Percentiles rank a stretch among this genome's conserved stretches.
Conservation (phyloP, 2,888 invertebrate genomes). For the Phrixothrix hirtus region DNA sequence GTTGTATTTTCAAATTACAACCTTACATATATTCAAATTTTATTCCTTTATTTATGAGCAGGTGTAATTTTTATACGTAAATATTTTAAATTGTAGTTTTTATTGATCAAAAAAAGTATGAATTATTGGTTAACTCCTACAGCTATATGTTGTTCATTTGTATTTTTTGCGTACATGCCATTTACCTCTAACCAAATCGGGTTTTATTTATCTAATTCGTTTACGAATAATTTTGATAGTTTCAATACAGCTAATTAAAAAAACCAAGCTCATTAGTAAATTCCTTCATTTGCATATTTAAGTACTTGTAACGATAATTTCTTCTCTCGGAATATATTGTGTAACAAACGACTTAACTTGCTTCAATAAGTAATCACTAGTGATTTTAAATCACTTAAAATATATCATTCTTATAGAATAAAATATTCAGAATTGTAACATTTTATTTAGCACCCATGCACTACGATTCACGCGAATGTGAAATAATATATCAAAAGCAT, state of each 20-base stretch:
- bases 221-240: slow-evolving; percentile 15
- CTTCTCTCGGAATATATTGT: slow-evolving; percentile 12
- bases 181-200: slow-evolving; percentile 16
- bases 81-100: slow-evolving; percentile 21
- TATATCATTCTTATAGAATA: no score
- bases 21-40: slow-evolving; percentile 17
- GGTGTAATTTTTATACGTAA: slow-evolving; percentile 23
- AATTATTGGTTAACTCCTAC: slow-evolving; percentile 17
- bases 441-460: no score
- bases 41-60: slow-evolving; percentile 22
- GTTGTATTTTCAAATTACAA: slow-evolving; percentile 18
- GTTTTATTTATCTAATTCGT: slow-evolving; percentile 19
- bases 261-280: slow-evolving; percentile 14
- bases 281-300: slow-evolving; percentile 13
- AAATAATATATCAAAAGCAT: no score
- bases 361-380: no score
- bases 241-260: slow-evolving; percentile 18
- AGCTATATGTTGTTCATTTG: slow-evolving; percentile 12
- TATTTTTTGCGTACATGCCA: slow-evolving; percentile 15
- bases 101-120: slow-evolving; percentile 22
- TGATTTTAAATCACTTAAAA: no score
- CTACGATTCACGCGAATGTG: no score
- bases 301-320: slow-evolving; percentile 7
- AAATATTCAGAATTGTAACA: no score
- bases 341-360: slow-evolving; percentile 9